Evolutionary conservation across 2,888 invertebrate genomes (phyloP).

Genomic region (Tetragnatha montana): DNA sequence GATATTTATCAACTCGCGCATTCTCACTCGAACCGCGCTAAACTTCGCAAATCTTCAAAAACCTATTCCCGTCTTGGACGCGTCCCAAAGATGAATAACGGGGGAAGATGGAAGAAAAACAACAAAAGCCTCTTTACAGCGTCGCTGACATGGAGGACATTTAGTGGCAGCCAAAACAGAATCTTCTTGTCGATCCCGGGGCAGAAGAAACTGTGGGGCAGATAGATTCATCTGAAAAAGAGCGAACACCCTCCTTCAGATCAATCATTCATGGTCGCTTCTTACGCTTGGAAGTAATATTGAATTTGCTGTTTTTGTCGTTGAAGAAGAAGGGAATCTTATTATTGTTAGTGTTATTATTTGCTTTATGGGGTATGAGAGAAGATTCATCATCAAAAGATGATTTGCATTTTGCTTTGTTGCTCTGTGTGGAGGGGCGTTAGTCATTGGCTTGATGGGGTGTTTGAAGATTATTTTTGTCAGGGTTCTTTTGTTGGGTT

Average conservation of each 20-base stretch:
- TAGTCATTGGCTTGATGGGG: background rate
- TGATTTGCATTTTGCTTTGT: background rate
- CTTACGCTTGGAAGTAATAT: conserved; percentile 3
- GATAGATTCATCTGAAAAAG: conserved; percentile 9
- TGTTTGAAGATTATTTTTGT: background rate
- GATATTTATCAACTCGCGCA: conserved; percentile 4
- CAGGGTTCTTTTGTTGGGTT: background rate
- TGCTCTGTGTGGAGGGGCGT: background rate
- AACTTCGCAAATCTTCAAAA: conserved; percentile 14
- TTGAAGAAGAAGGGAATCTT: background rate
- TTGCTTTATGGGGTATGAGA: background rate
- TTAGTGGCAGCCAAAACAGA: conserved; percentile 18
- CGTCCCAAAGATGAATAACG: background rate
- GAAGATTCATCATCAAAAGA: background rate
- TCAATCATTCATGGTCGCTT: conserved; percentile 20
- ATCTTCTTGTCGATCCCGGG: conserved; percentile 25
- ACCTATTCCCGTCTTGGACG: conserved; percentile 4
- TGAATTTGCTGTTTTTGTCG: conserved; percentile 5
- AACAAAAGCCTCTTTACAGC: conserved; percentile 4
- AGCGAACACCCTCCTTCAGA: conserved; percentile 12
- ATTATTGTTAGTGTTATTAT: background rate
- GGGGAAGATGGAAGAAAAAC: background rate
- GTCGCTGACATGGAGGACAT: conserved; percentile 22
- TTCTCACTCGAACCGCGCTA: background rate
- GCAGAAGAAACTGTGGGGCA: background rate